phyloP scores from a whole-genome alignment of 1,140 invertebrate genomes.

The Drosophila willistoni region DNA sequence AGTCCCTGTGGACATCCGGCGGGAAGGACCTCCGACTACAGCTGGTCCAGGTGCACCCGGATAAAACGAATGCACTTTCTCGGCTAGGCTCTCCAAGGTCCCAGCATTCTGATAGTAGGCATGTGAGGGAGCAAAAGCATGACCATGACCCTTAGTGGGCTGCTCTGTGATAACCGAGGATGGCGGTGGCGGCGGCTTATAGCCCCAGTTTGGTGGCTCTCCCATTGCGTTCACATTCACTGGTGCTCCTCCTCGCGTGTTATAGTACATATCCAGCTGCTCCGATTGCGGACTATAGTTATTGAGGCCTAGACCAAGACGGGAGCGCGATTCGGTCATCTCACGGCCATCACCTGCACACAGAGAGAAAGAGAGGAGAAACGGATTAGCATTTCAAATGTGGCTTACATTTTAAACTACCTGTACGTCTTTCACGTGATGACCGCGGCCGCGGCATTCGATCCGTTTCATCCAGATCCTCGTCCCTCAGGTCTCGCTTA shows the following conservation, averaged over 20 bases:
- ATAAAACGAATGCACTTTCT: conserved; percentile 94
- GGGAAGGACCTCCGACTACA: conserved; percentile 82
- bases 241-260: conserved; percentile 85
- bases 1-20: conserved; percentile 85
- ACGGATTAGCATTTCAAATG: conserved; percentile 70
- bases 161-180: conserved; percentile 93
- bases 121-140: conserved; percentile 91
- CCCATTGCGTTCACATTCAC: conserved; percentile 78
- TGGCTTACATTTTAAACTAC: conserved; percentile 78
- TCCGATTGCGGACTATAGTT: conserved; percentile 87
- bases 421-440: conserved; percentile 84
- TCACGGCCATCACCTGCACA: conserved; percentile 88
- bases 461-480: conserved; percentile 87
- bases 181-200: conserved; percentile 88
- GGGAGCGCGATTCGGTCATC: conserved; percentile 88
- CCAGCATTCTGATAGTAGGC: conserved; percentile 91
- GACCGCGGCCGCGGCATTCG: conserved; percentile 82
- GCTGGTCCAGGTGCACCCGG: conserved; percentile 83
- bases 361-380: conserved; percentile 15
- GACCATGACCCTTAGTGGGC: conserved; percentile 90
- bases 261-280: conserved; percentile 92
- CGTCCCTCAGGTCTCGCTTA: conserved; percentile 94
- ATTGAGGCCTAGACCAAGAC: conserved; percentile 87
- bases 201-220: conserved; percentile 83
- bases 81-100: conserved; percentile 93